Conservation (phyloP, 2,797 vertebrate genomes). For the Pelobates cultripes region DNA sequence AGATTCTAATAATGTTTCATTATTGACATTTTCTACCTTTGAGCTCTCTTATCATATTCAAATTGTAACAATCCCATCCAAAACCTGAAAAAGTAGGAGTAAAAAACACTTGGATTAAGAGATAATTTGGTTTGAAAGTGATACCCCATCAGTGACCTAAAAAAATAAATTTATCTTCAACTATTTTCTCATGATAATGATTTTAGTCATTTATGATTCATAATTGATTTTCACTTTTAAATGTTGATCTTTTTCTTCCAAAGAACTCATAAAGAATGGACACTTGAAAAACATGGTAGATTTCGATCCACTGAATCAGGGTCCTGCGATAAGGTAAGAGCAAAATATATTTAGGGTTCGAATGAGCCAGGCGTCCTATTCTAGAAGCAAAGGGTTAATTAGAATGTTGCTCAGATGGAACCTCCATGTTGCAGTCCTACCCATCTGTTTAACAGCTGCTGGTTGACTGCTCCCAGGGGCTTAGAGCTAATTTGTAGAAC, state of each 20-base stretch:
- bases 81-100: too few relatives aligned
- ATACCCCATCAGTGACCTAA: too few relatives aligned
- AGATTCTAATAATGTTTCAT: too few relatives aligned
- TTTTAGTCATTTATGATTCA: too few relatives aligned
- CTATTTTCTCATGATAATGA: too few relatives aligned
- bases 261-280: too few relatives aligned
- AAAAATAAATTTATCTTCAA: too few relatives aligned
- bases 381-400: slow-evolving; percentile 13
- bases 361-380: background rate
- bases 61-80: too few relatives aligned
- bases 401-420: background rate
- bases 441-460: slow-evolving; percentile 75
- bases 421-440: slow-evolving; percentile 31
- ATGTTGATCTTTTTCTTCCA: background rate
- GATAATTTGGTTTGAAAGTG: too few relatives aligned
- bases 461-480: slow-evolving; percentile 67
- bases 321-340: background rate
- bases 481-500: slow-evolving; percentile 74
- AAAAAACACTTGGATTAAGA: too few relatives aligned
- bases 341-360: background rate
- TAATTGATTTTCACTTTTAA: background rate
- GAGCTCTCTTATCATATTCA: too few relatives aligned
- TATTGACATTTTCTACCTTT: too few relatives aligned
- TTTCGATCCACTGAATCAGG: background rate
- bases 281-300: background rate